Conservation (phyloP, 2,888 invertebrate genomes). For the Fragum sueziense region DNA sequence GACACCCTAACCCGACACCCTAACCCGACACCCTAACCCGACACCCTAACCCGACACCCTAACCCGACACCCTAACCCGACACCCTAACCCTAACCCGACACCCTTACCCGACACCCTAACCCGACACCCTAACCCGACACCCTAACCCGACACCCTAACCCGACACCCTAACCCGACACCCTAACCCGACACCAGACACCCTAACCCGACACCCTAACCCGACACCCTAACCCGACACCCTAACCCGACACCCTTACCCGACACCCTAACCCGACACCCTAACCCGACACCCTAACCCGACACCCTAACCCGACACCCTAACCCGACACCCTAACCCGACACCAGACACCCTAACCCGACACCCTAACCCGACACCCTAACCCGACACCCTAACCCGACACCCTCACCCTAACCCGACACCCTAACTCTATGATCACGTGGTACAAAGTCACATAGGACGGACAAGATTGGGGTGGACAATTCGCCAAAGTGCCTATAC, state of each 20-base stretch:
- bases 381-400: too few relatives aligned
- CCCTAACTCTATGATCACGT: too few relatives aligned
- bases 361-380: too few relatives aligned
- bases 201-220: conserved; percentile 64
- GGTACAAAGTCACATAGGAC: too few relatives aligned
- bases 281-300: conserved; percentile 55
- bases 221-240: conserved; percentile 58
- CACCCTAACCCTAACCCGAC: conserved; percentile 48
- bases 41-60: conserved; percentile 40
- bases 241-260: conserved; percentile 42
- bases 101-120: conserved; percentile 44
- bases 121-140: conserved; percentile 57
- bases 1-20: conserved; percentile 51
- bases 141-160: conserved; percentile 59
- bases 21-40: conserved; percentile 50
- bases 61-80: conserved; percentile 49
- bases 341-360: too few relatives aligned
- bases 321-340: too few relatives aligned
- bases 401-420: too few relatives aligned
- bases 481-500: too few relatives aligned
- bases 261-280: conserved; percentile 61
- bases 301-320: too few relatives aligned
- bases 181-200: conserved; percentile 68
- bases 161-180: conserved; percentile 64
- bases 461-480: too few relatives aligned